A percentile compares a stretch with the other conserved stretches of the same genome.
Conservation (phyloP, 2,797 vertebrate species). For the Neosalanx taihuensis region DNA sequence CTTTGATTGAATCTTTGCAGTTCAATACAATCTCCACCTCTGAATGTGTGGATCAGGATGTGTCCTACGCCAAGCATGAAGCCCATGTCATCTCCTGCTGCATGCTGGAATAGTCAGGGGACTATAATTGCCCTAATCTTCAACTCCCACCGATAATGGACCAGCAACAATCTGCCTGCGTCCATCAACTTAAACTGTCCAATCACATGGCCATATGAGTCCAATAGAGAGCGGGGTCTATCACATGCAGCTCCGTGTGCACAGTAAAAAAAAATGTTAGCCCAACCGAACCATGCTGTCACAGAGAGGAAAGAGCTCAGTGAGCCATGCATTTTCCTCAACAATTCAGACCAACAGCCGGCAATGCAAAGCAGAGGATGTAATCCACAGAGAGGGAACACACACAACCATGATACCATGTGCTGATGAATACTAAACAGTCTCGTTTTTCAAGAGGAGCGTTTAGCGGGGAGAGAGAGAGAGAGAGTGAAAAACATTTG, state of each 20-base stretch:
- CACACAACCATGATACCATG: not conserved
- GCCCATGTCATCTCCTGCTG: not conserved
- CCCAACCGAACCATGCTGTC: not conserved
- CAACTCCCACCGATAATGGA: slow-evolving; percentile 11
- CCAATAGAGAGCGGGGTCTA: too few species aligned
- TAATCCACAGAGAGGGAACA: not conserved
- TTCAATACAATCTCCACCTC: slow-evolving; percentile 4
- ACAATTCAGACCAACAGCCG: not conserved
- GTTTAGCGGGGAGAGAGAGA: not conserved
- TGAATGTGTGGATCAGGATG: slow-evolving; percentile 1
- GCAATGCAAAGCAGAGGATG: not conserved
- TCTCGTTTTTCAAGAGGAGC: not conserved
- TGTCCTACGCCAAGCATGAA: not conserved
- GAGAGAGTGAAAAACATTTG: slow-evolving; percentile 9
- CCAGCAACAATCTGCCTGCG: slow-evolving; percentile 6
- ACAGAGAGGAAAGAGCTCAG: not conserved
- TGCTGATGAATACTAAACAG: not conserved
- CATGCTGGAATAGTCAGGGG: not conserved
- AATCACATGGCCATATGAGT: not conserved
- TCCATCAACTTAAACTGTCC: not conserved
- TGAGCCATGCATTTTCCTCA: not conserved
- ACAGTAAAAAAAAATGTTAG: not conserved
- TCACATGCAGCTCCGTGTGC: not conserved
- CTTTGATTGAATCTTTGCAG: not conserved
- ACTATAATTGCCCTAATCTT: not conserved